A percentile compares a stretch with the other conserved stretches of the same genome.
Evolutionary conservation across 2,113 vertebrate species (phyloP).

Genomic region (Petromus typicus): DNA sequence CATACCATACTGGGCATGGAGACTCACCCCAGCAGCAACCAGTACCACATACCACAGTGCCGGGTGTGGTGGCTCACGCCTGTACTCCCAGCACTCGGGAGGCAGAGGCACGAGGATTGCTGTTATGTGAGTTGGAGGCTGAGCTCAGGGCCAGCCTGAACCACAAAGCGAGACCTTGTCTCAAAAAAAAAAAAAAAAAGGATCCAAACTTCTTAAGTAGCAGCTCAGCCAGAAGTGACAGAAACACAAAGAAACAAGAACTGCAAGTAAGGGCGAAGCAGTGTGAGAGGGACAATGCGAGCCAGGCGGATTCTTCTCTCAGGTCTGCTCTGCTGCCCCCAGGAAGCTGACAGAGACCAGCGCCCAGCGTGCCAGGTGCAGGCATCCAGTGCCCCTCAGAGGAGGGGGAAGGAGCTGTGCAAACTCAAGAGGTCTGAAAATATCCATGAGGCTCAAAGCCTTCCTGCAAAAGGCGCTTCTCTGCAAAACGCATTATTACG

Average conservation of each 20-base stretch:
- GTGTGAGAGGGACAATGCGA: background rate
- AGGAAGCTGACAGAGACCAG: background rate
- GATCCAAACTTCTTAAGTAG: background rate
- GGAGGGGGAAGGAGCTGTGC: background rate
- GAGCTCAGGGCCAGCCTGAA: too few relatives aligned
- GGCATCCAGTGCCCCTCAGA: background rate
- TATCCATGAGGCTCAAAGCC: background rate
- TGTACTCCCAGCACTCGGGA: too few relatives aligned
- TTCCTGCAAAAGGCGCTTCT: background rate
- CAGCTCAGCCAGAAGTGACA: background rate
- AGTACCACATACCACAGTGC: too few relatives aligned
- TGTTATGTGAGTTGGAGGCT: too few relatives aligned
- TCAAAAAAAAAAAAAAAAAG: too few relatives aligned
- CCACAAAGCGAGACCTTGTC: too few relatives aligned
- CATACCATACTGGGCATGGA: too few relatives aligned
- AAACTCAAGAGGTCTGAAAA: background rate
- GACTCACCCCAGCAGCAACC: too few relatives aligned
- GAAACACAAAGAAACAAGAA: conserved; percentile 23
- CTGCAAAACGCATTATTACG: conserved; percentile 29
- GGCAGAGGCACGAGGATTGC: too few relatives aligned
- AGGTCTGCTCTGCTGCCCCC: background rate
- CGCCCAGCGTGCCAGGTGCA: background rate
- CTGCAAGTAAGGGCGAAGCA: background rate
- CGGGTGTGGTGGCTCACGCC: too few relatives aligned
- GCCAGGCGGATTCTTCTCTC: background rate